Percentiles rank a stretch among this genome's conserved stretches.
Evolutionary conservation across 2,797 vertebrate genomes (phyloP).

Genomic region (Myotis daubentonii): DNA sequence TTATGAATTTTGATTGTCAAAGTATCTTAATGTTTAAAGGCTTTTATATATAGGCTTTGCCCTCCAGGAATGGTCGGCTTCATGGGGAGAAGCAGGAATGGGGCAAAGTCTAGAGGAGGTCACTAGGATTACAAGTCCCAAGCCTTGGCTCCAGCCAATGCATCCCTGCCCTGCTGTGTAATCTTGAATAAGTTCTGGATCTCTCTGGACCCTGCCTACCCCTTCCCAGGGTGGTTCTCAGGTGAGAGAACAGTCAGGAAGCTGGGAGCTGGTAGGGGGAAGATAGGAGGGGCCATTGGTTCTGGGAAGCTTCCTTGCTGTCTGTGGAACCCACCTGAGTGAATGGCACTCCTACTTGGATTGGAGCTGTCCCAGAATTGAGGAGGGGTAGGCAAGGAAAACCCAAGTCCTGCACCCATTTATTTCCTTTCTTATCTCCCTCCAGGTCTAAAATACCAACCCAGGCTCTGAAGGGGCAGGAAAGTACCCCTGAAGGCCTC

Average conservation of each 20-base stretch:
- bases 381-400: background rate
- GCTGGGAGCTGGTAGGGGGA: background rate
- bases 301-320: background rate
- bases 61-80: background rate
- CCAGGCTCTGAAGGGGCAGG: background rate
- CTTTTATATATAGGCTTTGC: conserved; percentile 65
- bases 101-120: background rate
- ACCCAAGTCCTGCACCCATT: background rate
- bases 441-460: background rate
- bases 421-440: background rate
- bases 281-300: background rate
- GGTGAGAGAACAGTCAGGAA: background rate
- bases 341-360: background rate
- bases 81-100: background rate
- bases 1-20: conserved; percentile 79
- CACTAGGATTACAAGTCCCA: background rate
- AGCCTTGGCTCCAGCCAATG: background rate
- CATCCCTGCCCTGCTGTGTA: background rate
- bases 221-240: background rate
- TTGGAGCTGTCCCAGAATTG: background rate
- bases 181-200: background rate
- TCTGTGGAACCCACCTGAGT: background rate
- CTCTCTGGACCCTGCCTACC: background rate
- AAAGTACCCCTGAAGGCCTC: background rate
- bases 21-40: conserved; percentile 73